Conservation (phyloP, 2,797 vertebrate genomes). For the Anableps anableps region DNA sequence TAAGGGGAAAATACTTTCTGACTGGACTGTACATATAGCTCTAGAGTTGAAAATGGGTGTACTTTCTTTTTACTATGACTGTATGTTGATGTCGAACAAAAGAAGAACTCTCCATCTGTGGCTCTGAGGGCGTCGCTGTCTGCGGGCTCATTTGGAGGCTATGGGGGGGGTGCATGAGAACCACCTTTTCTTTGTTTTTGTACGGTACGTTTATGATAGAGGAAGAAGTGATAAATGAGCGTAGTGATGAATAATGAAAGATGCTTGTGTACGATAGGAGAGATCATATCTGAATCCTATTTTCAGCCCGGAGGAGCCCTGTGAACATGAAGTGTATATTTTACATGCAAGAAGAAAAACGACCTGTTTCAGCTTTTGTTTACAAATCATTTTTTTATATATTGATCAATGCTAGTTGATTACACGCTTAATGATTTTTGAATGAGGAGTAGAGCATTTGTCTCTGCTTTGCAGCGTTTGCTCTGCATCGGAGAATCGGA, state of each 20-base stretch:
- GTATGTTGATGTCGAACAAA: neutral
- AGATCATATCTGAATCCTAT: slow-evolving; percentile 52
- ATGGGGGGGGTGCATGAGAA: slow-evolving; percentile 68
- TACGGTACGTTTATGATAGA: slow-evolving; percentile 46
- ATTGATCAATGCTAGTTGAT: slow-evolving; percentile 22
- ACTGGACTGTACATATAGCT: no score
- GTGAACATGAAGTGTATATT: slow-evolving; percentile 60
- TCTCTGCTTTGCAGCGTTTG: no score
- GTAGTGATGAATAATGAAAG: slow-evolving; percentile 40
- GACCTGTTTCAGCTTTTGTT: slow-evolving; percentile 45
- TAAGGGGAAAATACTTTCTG: neutral
- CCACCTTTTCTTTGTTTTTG: slow-evolving; percentile 33
- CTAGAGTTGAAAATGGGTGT: neutral
- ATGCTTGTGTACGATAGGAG: slow-evolving; percentile 56
- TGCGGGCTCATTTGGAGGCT: slow-evolving; percentile 31
- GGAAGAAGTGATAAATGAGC: slow-evolving; percentile 26
- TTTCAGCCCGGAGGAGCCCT: slow-evolving; percentile 45
- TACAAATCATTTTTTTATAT: slow-evolving; percentile 32
- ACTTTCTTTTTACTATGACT: neutral
- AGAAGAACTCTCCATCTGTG: slow-evolving; percentile 8
- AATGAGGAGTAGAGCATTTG: neutral
- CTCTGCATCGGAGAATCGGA: neutral
- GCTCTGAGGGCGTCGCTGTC: slow-evolving; percentile 43
- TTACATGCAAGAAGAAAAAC: slow-evolving; percentile 42
- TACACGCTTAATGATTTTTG: neutral